Percentiles rank a stretch among this genome's conserved stretches.
Conservation (phyloP, 1,140 invertebrate species). For the Drosophila bifasciata region DNA sequence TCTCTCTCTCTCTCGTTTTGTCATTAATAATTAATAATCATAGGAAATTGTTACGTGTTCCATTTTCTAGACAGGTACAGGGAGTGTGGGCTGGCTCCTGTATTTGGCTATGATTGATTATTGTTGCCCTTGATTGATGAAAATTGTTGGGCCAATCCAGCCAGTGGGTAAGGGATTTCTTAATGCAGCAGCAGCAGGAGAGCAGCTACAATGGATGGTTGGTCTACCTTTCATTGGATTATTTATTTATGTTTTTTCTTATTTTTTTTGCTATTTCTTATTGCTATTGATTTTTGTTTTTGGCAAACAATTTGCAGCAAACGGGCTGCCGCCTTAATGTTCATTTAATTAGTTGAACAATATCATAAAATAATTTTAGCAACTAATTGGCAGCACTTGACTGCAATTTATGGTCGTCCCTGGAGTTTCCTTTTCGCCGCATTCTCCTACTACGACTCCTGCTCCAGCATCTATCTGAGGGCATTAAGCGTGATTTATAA, state of each 20-base stretch:
- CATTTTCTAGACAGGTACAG: slow-evolving; percentile 41
- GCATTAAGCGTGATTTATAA: slow-evolving; percentile 78
- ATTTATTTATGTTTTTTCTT: slow-evolving; percentile 33
- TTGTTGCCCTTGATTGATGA: slow-evolving; percentile 69
- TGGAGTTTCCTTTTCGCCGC: slow-evolving; percentile 8
- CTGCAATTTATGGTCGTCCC: slow-evolving; percentile 68
- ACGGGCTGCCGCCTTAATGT: slow-evolving; percentile 31
- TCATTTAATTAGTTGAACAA: slow-evolving; percentile 73
- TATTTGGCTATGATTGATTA: slow-evolving; percentile 66
- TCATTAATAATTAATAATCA: slow-evolving; percentile 80
- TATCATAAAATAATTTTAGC: slow-evolving; percentile 79
- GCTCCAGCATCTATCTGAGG: neutral
- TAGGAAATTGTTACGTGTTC: slow-evolving; percentile 55
- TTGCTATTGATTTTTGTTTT: slow-evolving; percentile 52
- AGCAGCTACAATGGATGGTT: neutral
- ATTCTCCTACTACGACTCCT: neutral
- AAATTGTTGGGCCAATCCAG: slow-evolving; percentile 20
- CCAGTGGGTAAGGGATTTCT: too few species aligned
- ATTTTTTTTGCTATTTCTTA: slow-evolving; percentile 9
- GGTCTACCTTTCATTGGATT: slow-evolving; percentile 4
- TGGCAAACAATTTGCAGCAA: too few species aligned
- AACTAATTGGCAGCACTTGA: slow-evolving; percentile 81
- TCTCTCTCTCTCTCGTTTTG: too few species aligned
- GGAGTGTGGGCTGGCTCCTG: slow-evolving; percentile 3
- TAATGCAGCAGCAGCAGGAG: neutral